Base-by-base conservation (phyloP, 2,888 invertebrate genomes). In the Hirtodrosophila alboralis region DNA sequence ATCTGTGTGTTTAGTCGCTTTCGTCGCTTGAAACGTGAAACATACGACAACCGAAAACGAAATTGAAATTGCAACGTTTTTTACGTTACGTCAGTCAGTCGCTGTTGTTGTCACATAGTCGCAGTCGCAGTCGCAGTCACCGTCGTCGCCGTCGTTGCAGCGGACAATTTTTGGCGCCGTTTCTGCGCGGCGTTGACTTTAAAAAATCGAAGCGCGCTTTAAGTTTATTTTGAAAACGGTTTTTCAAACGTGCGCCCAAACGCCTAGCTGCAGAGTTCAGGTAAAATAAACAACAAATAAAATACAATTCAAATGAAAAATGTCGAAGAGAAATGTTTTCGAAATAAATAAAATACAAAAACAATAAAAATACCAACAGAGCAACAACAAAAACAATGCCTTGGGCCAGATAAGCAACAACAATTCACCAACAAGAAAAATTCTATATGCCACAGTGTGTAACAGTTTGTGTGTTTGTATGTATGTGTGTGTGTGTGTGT, bases 21-120 rank as follows among this genome's bases (percentile, higher is more conserved):
- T 79, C 74, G 87, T 87, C 76, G 87, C 87, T 83, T 87, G 85
- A 80, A 84, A 84, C 80, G 87, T 78, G 84, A 83, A 87, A 88
- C 87, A 88, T 87, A 68, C 83, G 84, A 85, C 63, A 61, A 66
- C 67, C 53, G 62, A 79, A 72, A 78, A 69, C 70, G 69, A 78
- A 71, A 73, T 67, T 60, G 43, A 78, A 75, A 76, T 60, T 78
- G 66, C 78, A 74, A 74, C 74, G 62, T 75, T 66, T 78, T 68
- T 62, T 71, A 53, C 58, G 83, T 79, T 80, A 80, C 86, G 80
- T 80, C 80, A 85, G 84, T 81, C 56, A n/a, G 45, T 33, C 23
- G 52, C 21, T 57, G 12, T 45, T 48, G 57, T 64, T 70, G 64
- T 70, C 63, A 57, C 67, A 2, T 5, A 43, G 28, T 53, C 38